A percentile compares a stretch with the other conserved stretches of the same genome.
phyloP scores from a whole-genome alignment of 2,888 invertebrate species.

The Pegoplata infirma region DNA sequence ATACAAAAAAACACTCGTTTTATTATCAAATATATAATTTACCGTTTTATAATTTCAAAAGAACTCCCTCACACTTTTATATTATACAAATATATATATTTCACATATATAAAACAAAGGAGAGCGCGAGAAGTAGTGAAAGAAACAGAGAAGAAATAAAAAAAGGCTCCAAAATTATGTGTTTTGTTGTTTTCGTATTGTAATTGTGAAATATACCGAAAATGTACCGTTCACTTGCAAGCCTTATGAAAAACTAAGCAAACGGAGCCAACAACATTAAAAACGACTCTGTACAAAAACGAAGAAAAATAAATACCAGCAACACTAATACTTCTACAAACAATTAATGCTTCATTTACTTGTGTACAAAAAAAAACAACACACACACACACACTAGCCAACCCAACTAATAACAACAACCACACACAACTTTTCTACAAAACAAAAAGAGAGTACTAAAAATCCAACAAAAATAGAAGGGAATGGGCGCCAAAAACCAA shows the following conservation, averaged over 20 bases:
- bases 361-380: too few species aligned
- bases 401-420: slow-evolving; percentile 6
- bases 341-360: slow-evolving; percentile 60
- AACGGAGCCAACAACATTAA: slow-evolving; percentile 60
- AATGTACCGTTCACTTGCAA: slow-evolving; percentile 61
- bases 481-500: slow-evolving; percentile 61
- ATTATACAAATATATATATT: background rate
- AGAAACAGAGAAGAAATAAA: slow-evolving; percentile 21
- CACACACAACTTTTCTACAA: background rate
- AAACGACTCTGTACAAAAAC: slow-evolving; percentile 41
- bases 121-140: background rate
- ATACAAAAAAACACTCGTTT: slow-evolving; percentile 14
- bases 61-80: slow-evolving; percentile 47
- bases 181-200: slow-evolving; percentile 22
- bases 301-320: slow-evolving; percentile 14
- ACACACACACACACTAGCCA: too few species aligned
- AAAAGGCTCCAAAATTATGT: slow-evolving; percentile 41
- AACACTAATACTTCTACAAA: slow-evolving; percentile 34
- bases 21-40: slow-evolving; percentile 38
- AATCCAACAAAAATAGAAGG: slow-evolving; percentile 26
- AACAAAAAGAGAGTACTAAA: slow-evolving; percentile 44
- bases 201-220: slow-evolving; percentile 58
- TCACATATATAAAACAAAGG: background rate
- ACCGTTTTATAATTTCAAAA: slow-evolving; percentile 49
- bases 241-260: slow-evolving; percentile 63